Evolutionary conservation across 2,888 invertebrate genomes (phyloP), one percentile per base, ranked within the genome.

Genomic region (Alitta virens): DNA sequence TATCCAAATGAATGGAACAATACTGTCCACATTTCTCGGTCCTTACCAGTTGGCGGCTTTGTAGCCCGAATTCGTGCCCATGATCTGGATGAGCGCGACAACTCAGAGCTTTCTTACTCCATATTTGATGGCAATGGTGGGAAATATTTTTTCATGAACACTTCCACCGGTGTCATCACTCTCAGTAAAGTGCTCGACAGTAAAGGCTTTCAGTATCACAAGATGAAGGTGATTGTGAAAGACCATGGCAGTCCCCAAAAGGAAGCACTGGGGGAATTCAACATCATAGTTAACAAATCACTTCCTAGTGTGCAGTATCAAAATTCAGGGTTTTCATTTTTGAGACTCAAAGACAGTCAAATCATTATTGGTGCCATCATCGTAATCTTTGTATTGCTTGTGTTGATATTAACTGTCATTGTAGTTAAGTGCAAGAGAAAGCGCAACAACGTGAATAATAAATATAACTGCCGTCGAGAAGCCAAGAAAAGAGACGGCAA

Each of bases 1-100:
- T 74, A 73, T 55, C 77, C 77, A 0, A 69, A 62, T 43, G 56
- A 58, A n/a, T 59, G 56, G 16, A 72, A 74, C 57, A 72, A 71
- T 60, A 70, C 73, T 2, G 68, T 73, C 2, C 51, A 56, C 25
- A 60, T 74, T 3, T 64, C 67, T 1, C 46, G 50, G 18, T 23
- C 24, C 18, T 38, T 59, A 14, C 51, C 50, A n/a, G 40, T 59
- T 2, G 59, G 59, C 14, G 49, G 49, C 24, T 18, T 38, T 18
- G 52, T 59, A 2, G 59, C 49, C 18, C 50, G 51, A 40, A 52
- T 59, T 24, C 33, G 51, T 16, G 59, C 59, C 12, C 51, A 59
- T 38, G 59, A 59, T 40, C 52, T 49, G 16, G 59, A 59, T 38
- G 50, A 27, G 23, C 38, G 52, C 14, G 38, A 59, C 27, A 59